A percentile compares a stretch with the other conserved stretches of the same genome.
These are phyloP conservation scores for Drosophila robusta DNA, from an alignment of 2,888 invertebrate species.

Conservation along the genomic window DNA sequence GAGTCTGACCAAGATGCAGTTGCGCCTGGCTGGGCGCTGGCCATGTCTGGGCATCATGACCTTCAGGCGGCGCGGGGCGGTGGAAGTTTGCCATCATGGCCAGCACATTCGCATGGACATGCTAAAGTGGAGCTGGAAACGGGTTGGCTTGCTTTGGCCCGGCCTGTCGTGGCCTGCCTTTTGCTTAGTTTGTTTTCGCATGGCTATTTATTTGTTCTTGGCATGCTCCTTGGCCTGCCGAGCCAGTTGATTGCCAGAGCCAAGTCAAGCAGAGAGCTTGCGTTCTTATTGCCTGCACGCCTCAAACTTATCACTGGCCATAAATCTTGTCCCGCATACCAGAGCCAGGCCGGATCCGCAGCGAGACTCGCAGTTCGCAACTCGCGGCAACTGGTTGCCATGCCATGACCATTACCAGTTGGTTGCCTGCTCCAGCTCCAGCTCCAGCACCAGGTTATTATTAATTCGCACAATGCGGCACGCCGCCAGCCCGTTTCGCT, in stretches of 20 bases:
- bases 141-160: slow-evolving; percentile 44
- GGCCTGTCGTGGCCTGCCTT: slow-evolving; percentile 34
- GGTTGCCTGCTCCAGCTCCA: slow-evolving; percentile 37
- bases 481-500: slow-evolving; percentile 1
- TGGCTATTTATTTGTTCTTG: slow-evolving; percentile 66
- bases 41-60: slow-evolving; percentile 50
- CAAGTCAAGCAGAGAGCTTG: slow-evolving; percentile 41
- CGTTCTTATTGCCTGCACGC: slow-evolving; percentile 80
- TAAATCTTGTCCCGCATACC: slow-evolving; percentile 79
- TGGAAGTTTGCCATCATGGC: too few relatives aligned
- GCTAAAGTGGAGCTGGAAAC: slow-evolving; percentile 42
- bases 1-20: slow-evolving; percentile 20
- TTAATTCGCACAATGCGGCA: slow-evolving; percentile 39
- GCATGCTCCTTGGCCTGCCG: slow-evolving; percentile 55
- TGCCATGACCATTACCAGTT: slow-evolving; percentile 75
- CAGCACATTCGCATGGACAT: slow-evolving; percentile 19
- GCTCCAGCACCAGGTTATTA: slow-evolving; percentile 53
- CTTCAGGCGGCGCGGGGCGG: slow-evolving; percentile 35
- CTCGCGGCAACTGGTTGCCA: slow-evolving; percentile 66
- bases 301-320: slow-evolving; percentile 81
- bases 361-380: not conserved
- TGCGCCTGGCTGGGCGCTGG: slow-evolving; percentile 44
- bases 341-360: slow-evolving; percentile 57
- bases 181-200: slow-evolving; percentile 50
- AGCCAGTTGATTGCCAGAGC: slow-evolving; percentile 40